These are phyloP conservation scores for Rhinichthys klamathensis DNA, from an alignment of 2,113 vertebrate species.

Conservation along the genomic window DNA sequence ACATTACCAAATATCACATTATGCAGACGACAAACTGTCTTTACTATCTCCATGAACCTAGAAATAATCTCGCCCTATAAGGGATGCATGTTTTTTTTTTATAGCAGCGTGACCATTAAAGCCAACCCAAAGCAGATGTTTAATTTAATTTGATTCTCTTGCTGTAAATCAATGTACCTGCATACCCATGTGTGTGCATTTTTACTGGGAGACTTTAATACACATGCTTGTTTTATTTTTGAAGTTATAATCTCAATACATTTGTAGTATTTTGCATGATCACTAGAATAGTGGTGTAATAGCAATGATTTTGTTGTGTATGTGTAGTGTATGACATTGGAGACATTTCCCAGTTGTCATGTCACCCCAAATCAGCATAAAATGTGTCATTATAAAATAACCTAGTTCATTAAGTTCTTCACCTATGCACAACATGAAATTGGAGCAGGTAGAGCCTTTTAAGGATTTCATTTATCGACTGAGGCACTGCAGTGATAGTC, in stretches of 20 bases:
- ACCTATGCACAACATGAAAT: slow-evolving; percentile 1
- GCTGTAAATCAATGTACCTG: not conserved
- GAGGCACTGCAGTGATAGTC: slow-evolving; percentile 31
- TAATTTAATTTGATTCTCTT: not conserved
- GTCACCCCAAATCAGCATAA: not conserved
- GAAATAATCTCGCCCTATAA: not conserved
- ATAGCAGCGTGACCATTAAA: slow-evolving; percentile 9
- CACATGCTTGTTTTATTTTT: not conserved
- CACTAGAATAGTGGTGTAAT: not conserved
- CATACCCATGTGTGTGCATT: no score
- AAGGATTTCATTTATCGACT: not conserved
- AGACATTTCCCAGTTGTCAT: not conserved
- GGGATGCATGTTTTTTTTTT: not conserved
- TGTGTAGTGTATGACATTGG: not conserved
- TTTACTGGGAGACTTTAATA: not conserved
- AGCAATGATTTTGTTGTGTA: no score
- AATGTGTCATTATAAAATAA: not conserved
- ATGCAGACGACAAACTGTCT: not conserved
- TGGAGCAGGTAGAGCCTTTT: slow-evolving; percentile 10
- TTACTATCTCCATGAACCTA: not conserved
- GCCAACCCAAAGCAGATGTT: not conserved
- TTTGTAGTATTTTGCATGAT: not conserved
- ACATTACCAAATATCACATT: slow-evolving; percentile 19
- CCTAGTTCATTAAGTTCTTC: slow-evolving; percentile 17
- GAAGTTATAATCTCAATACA: not conserved